These are phyloP conservation scores for Rhinopomastus cyanomelas DNA, from an alignment of 2,113 vertebrate species.

Conservation along the genomic window DNA sequence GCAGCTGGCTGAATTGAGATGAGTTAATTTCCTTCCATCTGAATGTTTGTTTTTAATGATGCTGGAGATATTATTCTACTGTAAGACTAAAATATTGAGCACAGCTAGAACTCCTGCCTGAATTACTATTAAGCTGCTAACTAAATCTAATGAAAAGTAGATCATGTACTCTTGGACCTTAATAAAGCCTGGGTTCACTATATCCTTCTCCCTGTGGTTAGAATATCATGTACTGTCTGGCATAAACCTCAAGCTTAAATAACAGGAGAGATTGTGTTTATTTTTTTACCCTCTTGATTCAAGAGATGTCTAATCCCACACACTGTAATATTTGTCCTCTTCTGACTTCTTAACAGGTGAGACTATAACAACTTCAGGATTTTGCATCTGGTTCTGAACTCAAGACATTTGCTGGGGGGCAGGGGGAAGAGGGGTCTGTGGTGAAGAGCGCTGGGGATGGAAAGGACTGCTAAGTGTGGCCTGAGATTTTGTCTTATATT, in stretches of 20 bases:
- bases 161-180: background rate
- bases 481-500: background rate
- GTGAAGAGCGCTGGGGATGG: background rate
- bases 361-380: background rate
- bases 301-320: background rate
- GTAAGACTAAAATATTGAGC: slow-evolving; percentile 15
- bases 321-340: background rate
- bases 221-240: background rate
- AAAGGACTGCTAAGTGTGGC: background rate
- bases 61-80: slow-evolving; percentile 28
- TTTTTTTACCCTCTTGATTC: background rate
- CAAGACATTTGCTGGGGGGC: background rate
- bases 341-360: background rate
- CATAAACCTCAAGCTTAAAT: slow-evolving; percentile 24
- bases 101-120: background rate
- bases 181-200: background rate
- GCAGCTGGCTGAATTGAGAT: slow-evolving; percentile 2
- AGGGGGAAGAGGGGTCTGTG: background rate
- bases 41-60: slow-evolving; percentile 49
- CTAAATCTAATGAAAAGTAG: slow-evolving; percentile 51
- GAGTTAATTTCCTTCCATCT: slow-evolving; percentile 34
- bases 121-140: slow-evolving; percentile 42
- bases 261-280: background rate
- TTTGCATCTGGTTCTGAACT: background rate
- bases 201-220: background rate